Evolutionary conservation across 2,113 vertebrate genomes (phyloP), one percentile per base, ranked within the genome.

Genomic region (Cyanocitta stelleri): DNA sequence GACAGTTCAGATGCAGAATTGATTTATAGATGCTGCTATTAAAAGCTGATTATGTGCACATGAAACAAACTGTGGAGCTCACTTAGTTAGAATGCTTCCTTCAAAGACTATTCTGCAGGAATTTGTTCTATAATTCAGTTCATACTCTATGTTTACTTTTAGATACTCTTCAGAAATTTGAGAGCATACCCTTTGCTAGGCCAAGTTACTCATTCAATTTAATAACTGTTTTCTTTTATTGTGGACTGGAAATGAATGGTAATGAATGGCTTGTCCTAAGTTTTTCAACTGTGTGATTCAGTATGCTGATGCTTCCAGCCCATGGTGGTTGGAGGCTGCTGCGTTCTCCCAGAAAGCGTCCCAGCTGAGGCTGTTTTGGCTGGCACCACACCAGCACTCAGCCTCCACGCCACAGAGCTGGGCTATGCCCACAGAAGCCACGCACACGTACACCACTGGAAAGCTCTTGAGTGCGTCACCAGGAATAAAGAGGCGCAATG

Each of bases 21-120:
- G 82, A 95, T 95, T 97, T 94, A 94, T 91, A 88, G 37, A 61
- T 85, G 69, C 79, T 93, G 71, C 95, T 96, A 51, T 97, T 96
- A 92, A 85, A 91, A 96, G 59, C 83, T 94, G 89, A 92, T 92
- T 89, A 66, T 97, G 39, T 92, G 56, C 52, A 41, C 93, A 66
- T 4, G 43, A 86, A 91, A 82, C 62, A 94, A 88, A 91, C 56
- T 74, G 77, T 90, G 67, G 55, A 94, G 73, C 63, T 79, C 49
- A 74, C 82, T 96, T 94, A 96, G 63, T 95, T 96, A 94, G 56
- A 71, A 90, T 71, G 32, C 87, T 39, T 87, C 22, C 62, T 90
- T 91, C 83, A 16, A 22, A 90, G 84, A 67, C 81, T 86, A 17
- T 93, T 92, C 49, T 90, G 37, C 74, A 85, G 49, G 69, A 85